Evolutionary conservation across 2,888 invertebrate species (phyloP), one percentile per base, ranked within the genome.

Genomic region (Phortica okadai): DNA sequence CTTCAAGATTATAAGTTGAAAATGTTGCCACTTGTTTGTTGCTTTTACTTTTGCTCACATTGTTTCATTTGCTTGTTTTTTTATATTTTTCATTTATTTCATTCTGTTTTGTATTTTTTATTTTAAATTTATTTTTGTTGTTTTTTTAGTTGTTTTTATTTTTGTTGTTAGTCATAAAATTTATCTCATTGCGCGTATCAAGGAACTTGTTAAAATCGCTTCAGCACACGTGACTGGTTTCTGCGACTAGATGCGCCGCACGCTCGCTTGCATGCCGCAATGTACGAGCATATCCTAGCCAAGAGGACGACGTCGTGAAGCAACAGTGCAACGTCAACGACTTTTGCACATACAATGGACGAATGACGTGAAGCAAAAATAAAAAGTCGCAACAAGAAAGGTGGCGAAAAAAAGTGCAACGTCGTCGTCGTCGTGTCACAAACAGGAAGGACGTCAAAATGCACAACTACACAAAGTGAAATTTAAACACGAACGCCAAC

Each of bases 131-230:
- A 7, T 41, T n/a, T 50, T 70, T 33, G 10, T 11, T 54, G 50
- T 70, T 50, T 25, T 50, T 50, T 5, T 54, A 73, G 67, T 70
- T 50, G 10, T 66, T 75, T 44, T 74, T 78, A 66, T 79, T 77
- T 50, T 76, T 77, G 75, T 76, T 76, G 75, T 56, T 72, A 85
- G 79, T 84, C 14, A 70, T 54, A 70, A 54, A 50, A 41, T 69
- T 85, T 85, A 88, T 85, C 87, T 85, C 74, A 80, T 81, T 82
- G 84, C 83, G 85, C 84, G 85, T 86, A 88, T 87, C 84, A 82
- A 82, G 88, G 84, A 86, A 83, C 88, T 87, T 87, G 85, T 86
- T 88, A 88, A 86, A 86, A 86, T 86, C 88, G 86, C 84, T 87
- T 87, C 82, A 81, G 79, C 81, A 85, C 88, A 85, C 88, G 85